A percentile compares a stretch with the other conserved stretches of the same genome.
Conservation (phyloP, 2,888 invertebrate genomes). For the Aphodius sticticus region DNA sequence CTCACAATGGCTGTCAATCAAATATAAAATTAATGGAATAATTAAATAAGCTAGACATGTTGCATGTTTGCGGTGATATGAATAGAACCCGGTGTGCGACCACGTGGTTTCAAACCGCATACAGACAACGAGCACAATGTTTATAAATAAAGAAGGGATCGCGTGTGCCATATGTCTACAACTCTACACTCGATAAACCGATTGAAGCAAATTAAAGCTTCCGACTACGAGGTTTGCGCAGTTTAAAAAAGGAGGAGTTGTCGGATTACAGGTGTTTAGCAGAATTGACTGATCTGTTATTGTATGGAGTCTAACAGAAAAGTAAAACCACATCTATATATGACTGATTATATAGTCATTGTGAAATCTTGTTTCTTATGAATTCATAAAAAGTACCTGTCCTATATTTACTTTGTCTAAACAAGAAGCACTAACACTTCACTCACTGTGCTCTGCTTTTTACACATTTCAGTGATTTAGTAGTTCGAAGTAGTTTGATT, state of each 20-base stretch:
- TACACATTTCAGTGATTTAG: too few relatives aligned
- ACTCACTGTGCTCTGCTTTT: too few relatives aligned
- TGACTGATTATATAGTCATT: too few relatives aligned
- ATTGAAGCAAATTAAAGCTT: slow-evolving; percentile 25
- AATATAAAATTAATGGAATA: slow-evolving; percentile 41
- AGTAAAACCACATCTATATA: too few relatives aligned
- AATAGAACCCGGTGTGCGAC: slow-evolving; percentile 24
- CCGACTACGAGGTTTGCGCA: not conserved
- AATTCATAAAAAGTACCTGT: too few relatives aligned
- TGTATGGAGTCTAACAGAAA: not conserved
- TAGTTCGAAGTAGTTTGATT: too few relatives aligned
- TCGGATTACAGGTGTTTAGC: not conserved
- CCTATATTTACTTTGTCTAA: too few relatives aligned
- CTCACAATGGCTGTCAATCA: slow-evolving; percentile 36
- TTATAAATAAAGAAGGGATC: slow-evolving; percentile 36
- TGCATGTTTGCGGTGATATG: slow-evolving; percentile 29
- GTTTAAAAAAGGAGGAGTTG: not conserved
- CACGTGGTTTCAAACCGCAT: slow-evolving; percentile 30
- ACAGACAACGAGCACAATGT: slow-evolving; percentile 8
- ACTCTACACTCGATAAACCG: slow-evolving; percentile 30
- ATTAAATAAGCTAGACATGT: slow-evolving; percentile 35
- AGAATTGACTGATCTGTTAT: not conserved
- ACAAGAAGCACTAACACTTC: too few relatives aligned
- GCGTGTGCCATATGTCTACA: slow-evolving; percentile 35
- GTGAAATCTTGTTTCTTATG: too few relatives aligned